phyloP scores from a whole-genome alignment of 2,113 vertebrate species.

The Hymenochirus boettgeri region DNA sequence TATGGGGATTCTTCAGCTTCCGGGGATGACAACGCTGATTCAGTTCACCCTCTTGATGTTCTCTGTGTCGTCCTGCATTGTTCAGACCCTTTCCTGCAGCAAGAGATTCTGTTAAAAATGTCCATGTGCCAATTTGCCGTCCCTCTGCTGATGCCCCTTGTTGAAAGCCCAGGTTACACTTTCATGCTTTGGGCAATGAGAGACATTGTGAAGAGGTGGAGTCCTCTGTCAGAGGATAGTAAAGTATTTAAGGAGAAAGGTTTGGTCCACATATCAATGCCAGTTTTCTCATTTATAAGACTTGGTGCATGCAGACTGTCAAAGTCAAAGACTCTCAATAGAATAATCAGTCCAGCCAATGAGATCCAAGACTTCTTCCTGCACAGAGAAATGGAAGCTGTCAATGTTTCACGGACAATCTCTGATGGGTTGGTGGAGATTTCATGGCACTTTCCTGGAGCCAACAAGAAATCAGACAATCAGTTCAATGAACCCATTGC shows the following conservation, averaged over 20 bases:
- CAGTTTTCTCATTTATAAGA: conserved; percentile 68
- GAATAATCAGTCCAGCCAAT: conserved; percentile 56
- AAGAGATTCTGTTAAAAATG: conserved; percentile 63
- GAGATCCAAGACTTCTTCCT: conserved; percentile 61
- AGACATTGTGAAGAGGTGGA: conserved; percentile 52
- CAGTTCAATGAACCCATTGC: conserved; percentile 52
- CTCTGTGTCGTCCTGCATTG: conserved; percentile 64
- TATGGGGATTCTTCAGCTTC: not conserved
- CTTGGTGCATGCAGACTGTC: conserved; percentile 63
- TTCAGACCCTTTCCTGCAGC: conserved; percentile 63
- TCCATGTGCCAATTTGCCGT: conserved; percentile 70
- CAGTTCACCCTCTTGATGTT: conserved; percentile 65
- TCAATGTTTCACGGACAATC: conserved; percentile 56
- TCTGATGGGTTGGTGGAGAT: conserved; percentile 71
- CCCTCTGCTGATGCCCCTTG: conserved; percentile 69
- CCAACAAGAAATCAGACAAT: conserved; percentile 46
- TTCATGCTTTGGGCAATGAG: conserved; percentile 66
- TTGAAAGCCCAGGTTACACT: conserved; percentile 49
- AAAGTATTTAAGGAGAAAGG: conserved; percentile 33
- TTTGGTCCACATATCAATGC: conserved; percentile 59
- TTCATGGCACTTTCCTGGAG: conserved; percentile 62
- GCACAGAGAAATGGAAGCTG: conserved; percentile 56
- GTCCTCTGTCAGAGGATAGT: conserved; percentile 21
- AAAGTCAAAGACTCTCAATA: conserved; percentile 69
- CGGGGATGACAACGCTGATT: not conserved